Evolutionary conservation across 2,113 vertebrate genomes (phyloP).

Genomic region (Heterocephalus glaber): DNA sequence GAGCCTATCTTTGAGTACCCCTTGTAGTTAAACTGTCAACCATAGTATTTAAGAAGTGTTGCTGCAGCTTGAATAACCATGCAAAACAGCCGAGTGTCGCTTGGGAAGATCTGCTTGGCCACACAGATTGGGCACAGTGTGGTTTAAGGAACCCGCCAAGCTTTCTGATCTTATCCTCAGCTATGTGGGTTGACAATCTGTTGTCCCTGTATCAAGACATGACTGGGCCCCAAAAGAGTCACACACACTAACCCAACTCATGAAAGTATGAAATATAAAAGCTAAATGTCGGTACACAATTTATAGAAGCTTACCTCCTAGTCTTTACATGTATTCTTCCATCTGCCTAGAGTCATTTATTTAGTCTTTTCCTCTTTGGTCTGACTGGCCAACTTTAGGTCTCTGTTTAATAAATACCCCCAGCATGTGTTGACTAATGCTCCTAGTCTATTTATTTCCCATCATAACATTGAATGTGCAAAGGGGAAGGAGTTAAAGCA

Average conservation of each 20-base stretch:
- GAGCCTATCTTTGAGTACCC: neutral
- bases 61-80: neutral
- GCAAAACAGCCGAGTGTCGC: neutral
- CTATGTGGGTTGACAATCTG: neutral
- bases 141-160: rapidly evolving
- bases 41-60: neutral
- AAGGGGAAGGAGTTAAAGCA: neutral
- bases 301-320: neutral
- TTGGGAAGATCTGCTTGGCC: neutral
- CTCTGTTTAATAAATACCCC: too few relatives aligned
- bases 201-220: neutral
- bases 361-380: rapidly evolving
- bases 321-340: neutral
- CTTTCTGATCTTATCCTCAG: neutral
- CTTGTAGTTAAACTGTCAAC: neutral
- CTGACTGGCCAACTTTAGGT: neutral
- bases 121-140: neutral
- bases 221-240: neutral
- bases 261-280: neutral
- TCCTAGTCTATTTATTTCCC: neutral
- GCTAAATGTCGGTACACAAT: neutral
- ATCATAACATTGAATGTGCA: neutral
- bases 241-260: neutral
- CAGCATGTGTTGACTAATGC: neutral
- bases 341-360: neutral